Base-by-base conservation (phyloP, 2,113 vertebrate species). In the Nyctereutes procyonoides region DNA sequence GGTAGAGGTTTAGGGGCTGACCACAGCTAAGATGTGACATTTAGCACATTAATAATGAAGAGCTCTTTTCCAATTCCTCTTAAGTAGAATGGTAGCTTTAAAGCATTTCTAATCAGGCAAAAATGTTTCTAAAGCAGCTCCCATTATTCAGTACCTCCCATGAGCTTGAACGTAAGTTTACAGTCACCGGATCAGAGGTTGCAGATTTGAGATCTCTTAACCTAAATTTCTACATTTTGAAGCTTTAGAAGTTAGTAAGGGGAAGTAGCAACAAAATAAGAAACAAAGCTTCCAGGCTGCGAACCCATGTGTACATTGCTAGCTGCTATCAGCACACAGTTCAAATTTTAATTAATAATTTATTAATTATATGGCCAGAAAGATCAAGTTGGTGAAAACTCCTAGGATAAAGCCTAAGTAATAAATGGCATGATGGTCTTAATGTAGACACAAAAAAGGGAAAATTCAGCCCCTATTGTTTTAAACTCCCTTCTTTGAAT, bases 31-130 rank as follows among this genome's bases (percentile, higher is more conserved):
- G 76, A 97, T 96, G 71, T 96, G 96, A 83, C 98, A 93, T 88
- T 97, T 98, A 97, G 89, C 85, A 91, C 90, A 95, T 98, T 97
- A 98, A 95, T 97, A 97, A 98, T 83, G 94, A 98, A 98, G 93
- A 97, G 51, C 74, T 98, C 98, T 98, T 94, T 97, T 97, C 97
- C 2, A 13, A 97, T 98, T 98, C 97, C 97, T 98, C 98, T 97
- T 98, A 96, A 97, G 81, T 3, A 5, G 73, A 98, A 97, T 89
- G 91, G 96, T 98, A 97, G 90, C 97, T 98, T 98, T 98, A 95
- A 98, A 98, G 97, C 96, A 96, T 96, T 97, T 95, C 6, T 5
- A 95, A 80, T 95, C 96, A 98, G 97, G 90, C 93, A 96, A 98
- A 93, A 98, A 92, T 96, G 92, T 98, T 97, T 90, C 73, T 88